Base-by-base conservation (phyloP, 2,113 vertebrate species). In the Columbina picui region DNA sequence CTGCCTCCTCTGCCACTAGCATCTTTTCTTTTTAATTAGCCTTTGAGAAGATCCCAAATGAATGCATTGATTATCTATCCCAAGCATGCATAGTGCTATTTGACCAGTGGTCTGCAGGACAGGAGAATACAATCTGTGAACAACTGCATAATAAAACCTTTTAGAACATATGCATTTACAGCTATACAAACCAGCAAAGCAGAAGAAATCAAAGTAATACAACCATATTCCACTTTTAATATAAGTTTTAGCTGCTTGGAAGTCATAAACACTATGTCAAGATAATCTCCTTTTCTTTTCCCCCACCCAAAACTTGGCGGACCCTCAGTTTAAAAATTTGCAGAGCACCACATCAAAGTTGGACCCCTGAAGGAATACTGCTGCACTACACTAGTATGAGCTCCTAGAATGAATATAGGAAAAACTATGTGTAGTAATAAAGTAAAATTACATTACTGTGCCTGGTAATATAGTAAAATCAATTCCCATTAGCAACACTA, bases 231-330 rank as follows among this genome's bases (percentile, higher is more conserved):
- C 80, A 36, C 65, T 73, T 18, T 39, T 39, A 81, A 50, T 2
- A 0, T 8, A 76, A 21, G 16, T 73, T 86, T 73, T 57, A 77
- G 30, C 5, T 56, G 38, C 29, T 43, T 60, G 18, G 36, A 79
- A 43, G 21, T 67, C 43, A 65, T 5, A 82, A 59, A 41, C 26
- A 43, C 29, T 59, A 20, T 2, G 60, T 34, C 22, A 68, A 29
- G 7, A 90, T 36, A 73, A 90, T 17, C 14, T 53, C 45, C 18
- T 88, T 84, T 67, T 67, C 52, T 81, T 65, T 17, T 27, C 23
- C 2, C 8, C 2, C 2, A 4, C 6, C 9, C 1, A 47, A 34
- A 39, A 59, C 34, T 0, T 26, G 19, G 29, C 36, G n/a, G 12
- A 88, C 27, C 20, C 36, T 68, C 16, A 59, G 14, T 6, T 68